Base-by-base conservation (phyloP, 2,797 vertebrate species). In the Coranthus polyacanthus region DNA sequence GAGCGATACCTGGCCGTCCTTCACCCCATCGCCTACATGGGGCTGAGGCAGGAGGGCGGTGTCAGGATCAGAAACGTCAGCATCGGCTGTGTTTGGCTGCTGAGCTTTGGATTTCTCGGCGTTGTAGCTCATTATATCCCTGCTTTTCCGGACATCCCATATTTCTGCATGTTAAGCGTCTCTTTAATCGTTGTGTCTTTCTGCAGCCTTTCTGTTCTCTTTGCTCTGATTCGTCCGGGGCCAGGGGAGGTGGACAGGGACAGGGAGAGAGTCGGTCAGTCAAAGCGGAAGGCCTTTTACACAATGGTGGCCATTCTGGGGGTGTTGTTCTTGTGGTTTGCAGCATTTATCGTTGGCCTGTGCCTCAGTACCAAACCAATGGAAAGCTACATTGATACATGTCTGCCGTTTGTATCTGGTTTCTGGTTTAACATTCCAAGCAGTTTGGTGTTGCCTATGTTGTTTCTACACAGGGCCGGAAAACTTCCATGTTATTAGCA, bases 1-100 rank as follows among this genome's bases (percentile, higher is more conserved):
- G 80, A 85, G 13, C 36, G 52, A 18, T 79, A 83, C 45, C 18
- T 83, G 0, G 69, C 83, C 2, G 74, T 75, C 0, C 56, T 79
- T 38, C 78, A 81, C 20, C 72, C 80, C n/a, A 2, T 83, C 15
- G 43, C 10, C 37, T 82, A 77, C 21, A 20, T 49, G 13, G 22
- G 41, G 9, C 59, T 72, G n/a, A 64, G 36, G n/a, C 17, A 34
- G 0, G 12, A 0, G 0, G n/a, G 12, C 1, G 52, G 67, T 1
- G 16, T 15, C n/a, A 17, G 32, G 10, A 11, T 79, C 4, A 52
- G 72, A 42, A 59, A 79, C 49, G 12, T 22, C 0, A 32, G 37
- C 16, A 43, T 59, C 0, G 51, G 12, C 0, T 60, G 53, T 24
- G 53, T 21, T 52, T 82, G 77, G 79, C 17, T 82, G 8, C 2